Evolutionary conservation across 2,888 invertebrate genomes (phyloP), one percentile per base, ranked within the genome.

Genomic region (Drosophila kuntzei): DNA sequence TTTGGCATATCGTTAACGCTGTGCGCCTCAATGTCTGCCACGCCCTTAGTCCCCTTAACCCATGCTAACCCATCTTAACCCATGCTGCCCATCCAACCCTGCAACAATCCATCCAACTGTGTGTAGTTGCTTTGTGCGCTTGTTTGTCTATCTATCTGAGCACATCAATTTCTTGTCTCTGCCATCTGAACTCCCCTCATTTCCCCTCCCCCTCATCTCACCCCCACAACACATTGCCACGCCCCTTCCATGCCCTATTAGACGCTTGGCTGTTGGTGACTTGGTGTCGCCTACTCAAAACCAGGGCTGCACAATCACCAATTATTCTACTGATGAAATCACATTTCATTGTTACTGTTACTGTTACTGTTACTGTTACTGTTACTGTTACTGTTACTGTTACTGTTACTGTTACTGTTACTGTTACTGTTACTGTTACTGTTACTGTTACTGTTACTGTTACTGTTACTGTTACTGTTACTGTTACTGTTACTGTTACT

Each of bases 1-100:
- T 74, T 69, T 78, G 79, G 57, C 76, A 74, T 78, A 58, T 78
- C 63, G 69, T 78, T 68, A 74, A 54, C 60, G 59, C 64, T 65
- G 12, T 60, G 59, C 59, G 68, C 73, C 74, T 79, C 62, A 44
- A 41, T 72, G 78, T 75, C 74, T 72, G 47, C 73, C 59, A 67
- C 43, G 54, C 51, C 47, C 66, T 14, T 4, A 20, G 39, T 29
- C 27, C 16, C 53, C 39, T 58, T 71, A 62, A 57, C 68, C 73
- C 78, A 55, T 54, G 8, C 41, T 14, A 34, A 12, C 27, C 54
- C 20, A 29, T 18, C 44, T 34, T 41, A 46, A 46, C 46, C 46
- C 46, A 18, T 39, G 18, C 39, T 6, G 9, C 9, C 27, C 53
- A 44, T 67, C 57, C 54, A 58, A 34, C 27, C 46, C 27, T 4